Percentiles rank a stretch among this genome's conserved stretches.
Conservation (phyloP, 2,113 vertebrate species). For the Anseranas semipalmata region DNA sequence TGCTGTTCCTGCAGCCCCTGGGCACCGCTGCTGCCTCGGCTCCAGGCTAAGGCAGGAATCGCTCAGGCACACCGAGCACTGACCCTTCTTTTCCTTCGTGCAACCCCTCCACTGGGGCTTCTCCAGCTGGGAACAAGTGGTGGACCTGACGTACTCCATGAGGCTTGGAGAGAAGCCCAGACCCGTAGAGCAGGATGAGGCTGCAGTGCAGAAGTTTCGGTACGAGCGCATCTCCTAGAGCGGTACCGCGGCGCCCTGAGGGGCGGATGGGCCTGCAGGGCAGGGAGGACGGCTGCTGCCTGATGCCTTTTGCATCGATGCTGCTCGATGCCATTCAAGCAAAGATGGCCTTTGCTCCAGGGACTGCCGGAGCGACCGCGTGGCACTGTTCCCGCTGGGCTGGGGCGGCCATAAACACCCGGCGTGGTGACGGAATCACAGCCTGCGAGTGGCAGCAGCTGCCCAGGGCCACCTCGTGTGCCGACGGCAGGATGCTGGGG, state of each 20-base stretch:
- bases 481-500: not conserved
- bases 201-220: constrained; percentile 87
- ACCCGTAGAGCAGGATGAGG: constrained; percentile 79
- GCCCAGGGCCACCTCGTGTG: rapidly evolving
- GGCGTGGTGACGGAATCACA: not conserved
- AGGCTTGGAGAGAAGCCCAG: constrained; percentile 83
- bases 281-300: not conserved
- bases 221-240: constrained; percentile 53
- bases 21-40: not conserved
- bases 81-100: not conserved
- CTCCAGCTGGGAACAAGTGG: constrained; percentile 92
- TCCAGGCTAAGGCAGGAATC: not conserved
- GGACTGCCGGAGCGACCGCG: rapidly evolving
- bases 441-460: not conserved
- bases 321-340: rapidly evolving
- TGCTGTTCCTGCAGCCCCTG: not conserved
- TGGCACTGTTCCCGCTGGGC: not conserved
- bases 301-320: not conserved
- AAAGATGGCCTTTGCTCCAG: not conserved
- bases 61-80: not conserved
- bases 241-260: rapidly evolving
- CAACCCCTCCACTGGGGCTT: not conserved
- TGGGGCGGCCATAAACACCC: not conserved
- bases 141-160: constrained; percentile 86
- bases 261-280: not conserved